Percentiles rank a stretch among this genome's conserved stretches.
Conservation (phyloP, 2,113 vertebrate species). For the Rissa tridactyla region DNA sequence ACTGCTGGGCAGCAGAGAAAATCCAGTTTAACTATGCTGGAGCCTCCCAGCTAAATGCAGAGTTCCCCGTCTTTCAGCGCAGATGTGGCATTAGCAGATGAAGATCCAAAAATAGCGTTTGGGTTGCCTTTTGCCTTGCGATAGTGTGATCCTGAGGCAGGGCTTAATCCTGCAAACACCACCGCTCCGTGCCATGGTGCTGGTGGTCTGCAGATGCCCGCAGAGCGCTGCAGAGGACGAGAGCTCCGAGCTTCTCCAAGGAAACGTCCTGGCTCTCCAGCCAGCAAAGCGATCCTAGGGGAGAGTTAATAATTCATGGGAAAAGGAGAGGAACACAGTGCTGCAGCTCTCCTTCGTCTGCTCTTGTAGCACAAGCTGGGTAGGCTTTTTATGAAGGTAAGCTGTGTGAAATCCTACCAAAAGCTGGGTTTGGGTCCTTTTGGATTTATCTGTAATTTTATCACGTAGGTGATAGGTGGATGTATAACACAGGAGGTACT, state of each 20-base stretch:
- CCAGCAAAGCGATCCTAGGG: background rate
- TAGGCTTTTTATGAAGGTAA: conserved; percentile 30
- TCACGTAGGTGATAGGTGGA: background rate
- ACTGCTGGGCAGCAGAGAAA: background rate
- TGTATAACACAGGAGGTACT: background rate
- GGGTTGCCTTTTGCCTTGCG: background rate
- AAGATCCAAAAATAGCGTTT: background rate
- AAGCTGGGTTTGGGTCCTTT: background rate
- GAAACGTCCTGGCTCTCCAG: background rate
- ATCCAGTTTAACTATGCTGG: background rate
- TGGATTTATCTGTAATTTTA: background rate
- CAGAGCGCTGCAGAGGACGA: background rate
- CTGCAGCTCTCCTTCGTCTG: background rate
- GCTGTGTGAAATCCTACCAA: background rate
- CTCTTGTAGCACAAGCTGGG: background rate
- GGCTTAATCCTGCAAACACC: background rate
- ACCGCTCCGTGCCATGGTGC: rapidly evolving
- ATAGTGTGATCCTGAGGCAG: background rate
- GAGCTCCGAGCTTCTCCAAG: background rate
- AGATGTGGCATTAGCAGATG: background rate
- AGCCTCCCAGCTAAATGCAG: background rate
- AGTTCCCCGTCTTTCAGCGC: background rate
- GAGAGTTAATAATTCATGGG: conserved; percentile 51
- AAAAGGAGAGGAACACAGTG: background rate
- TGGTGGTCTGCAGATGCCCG: background rate